phyloP scores from a whole-genome alignment of 1,140 invertebrate genomes.

The Pseudomyrmex sp. region DNA sequence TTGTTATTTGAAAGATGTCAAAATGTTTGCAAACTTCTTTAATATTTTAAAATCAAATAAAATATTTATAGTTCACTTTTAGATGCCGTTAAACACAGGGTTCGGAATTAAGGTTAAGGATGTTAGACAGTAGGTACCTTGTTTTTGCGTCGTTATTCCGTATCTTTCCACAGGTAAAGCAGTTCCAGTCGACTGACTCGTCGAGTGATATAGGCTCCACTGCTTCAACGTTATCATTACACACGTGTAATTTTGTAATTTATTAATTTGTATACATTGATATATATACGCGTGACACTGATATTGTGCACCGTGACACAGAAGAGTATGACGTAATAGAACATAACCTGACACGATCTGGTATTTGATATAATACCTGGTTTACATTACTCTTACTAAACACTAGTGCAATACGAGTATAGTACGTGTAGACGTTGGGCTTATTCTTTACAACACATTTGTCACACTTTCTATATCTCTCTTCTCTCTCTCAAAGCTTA shows the following conservation, averaged over 20 bases:
- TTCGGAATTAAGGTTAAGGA: background rate
- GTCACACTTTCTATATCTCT: too few species aligned
- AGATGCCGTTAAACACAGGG: too few species aligned
- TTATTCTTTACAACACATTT: too few species aligned
- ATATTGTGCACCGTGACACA: background rate
- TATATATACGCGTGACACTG: background rate
- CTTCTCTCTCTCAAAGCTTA: too few species aligned
- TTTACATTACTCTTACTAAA: background rate
- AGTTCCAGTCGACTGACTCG: constrained; percentile 1
- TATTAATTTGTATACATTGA: constrained; percentile 44
- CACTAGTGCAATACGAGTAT: background rate
- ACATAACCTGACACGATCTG: constrained; percentile 25
- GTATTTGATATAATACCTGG: background rate
- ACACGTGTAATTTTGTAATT: constrained; percentile 42
- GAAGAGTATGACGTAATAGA: background rate
- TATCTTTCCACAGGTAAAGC: background rate
- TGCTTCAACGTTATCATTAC: constrained; percentile 27
- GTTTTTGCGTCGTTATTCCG: background rate
- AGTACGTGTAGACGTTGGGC: too few species aligned
- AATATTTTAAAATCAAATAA: background rate
- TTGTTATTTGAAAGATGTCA: too few species aligned
- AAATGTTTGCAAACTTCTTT: too few species aligned
- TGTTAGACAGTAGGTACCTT: background rate
- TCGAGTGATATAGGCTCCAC: background rate
- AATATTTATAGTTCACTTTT: background rate